Conservation (phyloP, 2,888 invertebrate species). For the Steinernema carpocapsae region DNA sequence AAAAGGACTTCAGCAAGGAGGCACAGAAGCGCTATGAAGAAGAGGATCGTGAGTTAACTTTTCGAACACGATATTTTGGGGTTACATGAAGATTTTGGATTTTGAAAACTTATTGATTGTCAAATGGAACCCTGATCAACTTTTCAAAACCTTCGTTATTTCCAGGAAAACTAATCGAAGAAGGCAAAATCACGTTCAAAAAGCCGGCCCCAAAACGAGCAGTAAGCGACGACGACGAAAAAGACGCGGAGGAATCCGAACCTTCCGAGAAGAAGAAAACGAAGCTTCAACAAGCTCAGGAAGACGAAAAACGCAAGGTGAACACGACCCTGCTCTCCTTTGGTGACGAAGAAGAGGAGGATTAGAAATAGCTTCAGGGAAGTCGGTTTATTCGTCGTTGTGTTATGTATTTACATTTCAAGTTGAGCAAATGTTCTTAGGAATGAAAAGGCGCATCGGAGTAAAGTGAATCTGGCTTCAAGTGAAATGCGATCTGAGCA, state of each 20-base stretch:
- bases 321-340: constrained; percentile 52
- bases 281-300: constrained; percentile 37
- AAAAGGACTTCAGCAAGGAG: constrained; percentile 57
- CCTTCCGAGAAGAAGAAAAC: constrained; percentile 38
- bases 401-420: constrained; percentile 23
- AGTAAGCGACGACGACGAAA: constrained; percentile 40
- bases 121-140: too few relatives aligned
- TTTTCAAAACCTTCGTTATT: background rate
- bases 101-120: background rate
- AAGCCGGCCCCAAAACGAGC: constrained; percentile 58
- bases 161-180: constrained; percentile 59
- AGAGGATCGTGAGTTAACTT: constrained; percentile 58
- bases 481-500: constrained; percentile 13
- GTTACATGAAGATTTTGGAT: background rate
- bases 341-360: constrained; percentile 60
- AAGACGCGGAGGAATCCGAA: constrained; percentile 39
- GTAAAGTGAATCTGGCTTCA: background rate
- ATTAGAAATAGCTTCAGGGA: constrained; percentile 22
- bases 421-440: constrained; percentile 25
- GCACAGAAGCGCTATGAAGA: constrained; percentile 55
- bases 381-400: background rate
- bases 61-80: too few relatives aligned
- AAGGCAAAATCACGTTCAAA: constrained; percentile 64
- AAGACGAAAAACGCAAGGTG: constrained; percentile 40
- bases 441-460: background rate